phyloP scores from a whole-genome alignment of 2,888 invertebrate species.

The Leptinotarsa peninsularis region DNA sequence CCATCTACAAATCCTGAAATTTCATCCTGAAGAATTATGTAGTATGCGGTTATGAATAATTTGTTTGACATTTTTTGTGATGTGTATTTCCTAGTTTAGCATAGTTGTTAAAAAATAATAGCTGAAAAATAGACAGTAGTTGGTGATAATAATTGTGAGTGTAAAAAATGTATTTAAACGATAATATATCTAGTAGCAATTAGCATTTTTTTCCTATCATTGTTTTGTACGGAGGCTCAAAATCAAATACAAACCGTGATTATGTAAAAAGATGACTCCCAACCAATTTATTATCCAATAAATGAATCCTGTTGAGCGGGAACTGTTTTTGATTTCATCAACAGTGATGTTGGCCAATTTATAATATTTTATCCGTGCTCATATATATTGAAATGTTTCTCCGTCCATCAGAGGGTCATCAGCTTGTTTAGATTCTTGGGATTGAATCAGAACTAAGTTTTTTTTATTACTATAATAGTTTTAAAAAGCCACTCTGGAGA shows the following conservation, averaged over 20 bases:
- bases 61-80: constrained; percentile 36
- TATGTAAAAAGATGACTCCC: constrained; percentile 15
- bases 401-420: too few relatives aligned
- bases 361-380: too few relatives aligned
- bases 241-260: neutral
- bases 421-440: too few relatives aligned
- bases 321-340: constrained; percentile 12
- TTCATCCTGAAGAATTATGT: constrained; percentile 1
- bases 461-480: too few relatives aligned
- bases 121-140: constrained; percentile 45
- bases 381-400: too few relatives aligned
- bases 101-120: constrained; percentile 40
- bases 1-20: constrained; percentile 27
- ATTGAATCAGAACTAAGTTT: too few relatives aligned
- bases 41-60: constrained; percentile 23
- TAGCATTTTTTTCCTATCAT: constrained; percentile 33
- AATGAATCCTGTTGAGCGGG: constrained; percentile 19
- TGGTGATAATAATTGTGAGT: constrained; percentile 48
- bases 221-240: constrained; percentile 1
- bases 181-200: constrained; percentile 41
- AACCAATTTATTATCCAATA: constrained; percentile 20
- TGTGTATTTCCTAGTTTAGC: constrained; percentile 45
- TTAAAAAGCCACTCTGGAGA: too few relatives aligned
- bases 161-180: constrained; percentile 45
- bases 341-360: neutral